Evolutionary conservation across 2,888 invertebrate genomes (phyloP).

Genomic region (Thereva nobilitata): DNA sequence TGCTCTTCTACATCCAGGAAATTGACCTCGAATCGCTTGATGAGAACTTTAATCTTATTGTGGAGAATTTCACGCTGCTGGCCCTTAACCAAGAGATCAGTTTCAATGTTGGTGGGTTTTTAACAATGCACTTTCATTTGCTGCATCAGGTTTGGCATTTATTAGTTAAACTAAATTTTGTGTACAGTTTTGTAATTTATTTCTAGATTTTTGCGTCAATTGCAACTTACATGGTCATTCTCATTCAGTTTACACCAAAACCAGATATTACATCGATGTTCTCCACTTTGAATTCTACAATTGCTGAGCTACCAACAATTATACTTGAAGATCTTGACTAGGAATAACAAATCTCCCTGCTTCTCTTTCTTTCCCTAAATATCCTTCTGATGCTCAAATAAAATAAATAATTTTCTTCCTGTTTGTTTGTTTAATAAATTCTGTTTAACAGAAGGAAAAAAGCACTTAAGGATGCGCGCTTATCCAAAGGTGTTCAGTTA

Average conservation of each 20-base stretch:
- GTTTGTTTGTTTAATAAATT: too few relatives aligned
- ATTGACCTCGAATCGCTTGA: conserved; percentile 26
- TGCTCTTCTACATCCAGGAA: conserved; percentile 18
- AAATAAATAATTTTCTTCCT: too few relatives aligned
- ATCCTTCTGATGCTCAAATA: too few relatives aligned
- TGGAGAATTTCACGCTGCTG: conserved; percentile 26
- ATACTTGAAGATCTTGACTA: too few relatives aligned
- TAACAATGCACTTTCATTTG: conserved; percentile 28
- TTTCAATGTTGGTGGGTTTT: conserved; percentile 27
- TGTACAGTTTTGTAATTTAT: neutral
- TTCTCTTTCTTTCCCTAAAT: too few relatives aligned
- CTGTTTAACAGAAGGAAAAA: too few relatives aligned
- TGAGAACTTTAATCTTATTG: conserved; percentile 21
- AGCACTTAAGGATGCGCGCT: too few relatives aligned
- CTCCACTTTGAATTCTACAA: neutral
- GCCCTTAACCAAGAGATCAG: conserved; percentile 18
- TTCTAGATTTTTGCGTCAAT: conserved; percentile 32
- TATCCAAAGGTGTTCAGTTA: too few relatives aligned
- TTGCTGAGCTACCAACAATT: neutral
- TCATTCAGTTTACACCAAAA: conserved; percentile 29
- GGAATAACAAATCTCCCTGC: too few relatives aligned
- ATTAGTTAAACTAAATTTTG: neutral
- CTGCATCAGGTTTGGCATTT: conserved; percentile 24
- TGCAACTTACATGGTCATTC: conserved; percentile 27
- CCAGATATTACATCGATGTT: neutral